Conservation (phyloP, 2,113 vertebrate genomes). For the Serilophus lunatus region DNA sequence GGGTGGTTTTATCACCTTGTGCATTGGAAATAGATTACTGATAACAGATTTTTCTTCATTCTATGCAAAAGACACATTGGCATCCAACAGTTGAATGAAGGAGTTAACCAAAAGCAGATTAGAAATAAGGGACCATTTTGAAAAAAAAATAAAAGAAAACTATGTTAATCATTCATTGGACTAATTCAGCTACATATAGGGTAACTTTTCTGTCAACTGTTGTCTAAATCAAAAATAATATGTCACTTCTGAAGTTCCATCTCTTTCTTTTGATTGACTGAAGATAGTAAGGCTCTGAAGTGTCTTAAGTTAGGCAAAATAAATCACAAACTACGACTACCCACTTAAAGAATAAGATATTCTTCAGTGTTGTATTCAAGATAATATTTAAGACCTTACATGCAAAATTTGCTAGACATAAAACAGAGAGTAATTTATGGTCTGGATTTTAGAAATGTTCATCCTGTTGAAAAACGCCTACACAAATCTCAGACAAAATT, state of each 20-base stretch:
- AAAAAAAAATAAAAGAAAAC: background rate
- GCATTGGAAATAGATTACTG: background rate
- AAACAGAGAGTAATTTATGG: background rate
- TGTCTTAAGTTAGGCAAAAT: background rate
- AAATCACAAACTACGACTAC: background rate
- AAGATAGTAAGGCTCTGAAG: background rate
- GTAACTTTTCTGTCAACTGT: background rate
- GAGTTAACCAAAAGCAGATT: background rate
- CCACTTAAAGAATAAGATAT: background rate
- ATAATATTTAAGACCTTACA: background rate
- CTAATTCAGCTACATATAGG: background rate
- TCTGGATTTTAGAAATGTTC: background rate
- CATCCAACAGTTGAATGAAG: background rate
- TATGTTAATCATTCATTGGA: background rate
- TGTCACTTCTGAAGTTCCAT: background rate
- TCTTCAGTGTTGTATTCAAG: background rate
- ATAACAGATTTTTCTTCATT: background rate
- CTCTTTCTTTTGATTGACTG: background rate
- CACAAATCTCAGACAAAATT: background rate
- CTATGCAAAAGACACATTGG: background rate
- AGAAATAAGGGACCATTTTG: background rate
- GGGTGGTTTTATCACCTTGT: rapidly evolving
- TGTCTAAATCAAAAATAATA: background rate
- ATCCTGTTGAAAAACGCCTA: background rate
- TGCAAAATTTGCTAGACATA: background rate